These are phyloP conservation scores for Patiria pectinifera DNA, from an alignment of 53 echinoderm and acorn worm species.

Conservation along the genomic window DNA sequence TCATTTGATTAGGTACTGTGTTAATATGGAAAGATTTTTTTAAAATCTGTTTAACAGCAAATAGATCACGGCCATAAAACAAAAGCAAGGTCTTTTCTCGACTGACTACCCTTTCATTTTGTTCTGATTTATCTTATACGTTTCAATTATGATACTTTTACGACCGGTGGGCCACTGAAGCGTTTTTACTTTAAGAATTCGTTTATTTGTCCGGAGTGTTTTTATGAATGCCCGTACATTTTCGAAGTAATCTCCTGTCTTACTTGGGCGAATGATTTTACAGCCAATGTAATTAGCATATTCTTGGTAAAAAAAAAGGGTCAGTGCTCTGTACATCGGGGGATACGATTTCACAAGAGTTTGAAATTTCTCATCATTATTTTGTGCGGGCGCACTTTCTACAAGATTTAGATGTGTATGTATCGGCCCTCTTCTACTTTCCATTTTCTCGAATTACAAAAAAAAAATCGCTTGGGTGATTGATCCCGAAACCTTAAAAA, in stretches of 20 bases:
- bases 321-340: not conserved
- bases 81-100: not conserved
- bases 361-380: too few relatives aligned
- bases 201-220: not conserved
- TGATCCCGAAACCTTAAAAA: too few relatives aligned
- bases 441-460: too few relatives aligned
- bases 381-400: too few relatives aligned
- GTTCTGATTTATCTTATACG: not conserved
- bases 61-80: not conserved
- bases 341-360: too few relatives aligned
- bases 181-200: not conserved
- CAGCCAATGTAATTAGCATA: not conserved
- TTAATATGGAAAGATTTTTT: too few relatives aligned
- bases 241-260: not conserved
- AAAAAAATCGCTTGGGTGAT: too few relatives aligned
- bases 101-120: not conserved
- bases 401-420: too few relatives aligned
- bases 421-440: too few relatives aligned
- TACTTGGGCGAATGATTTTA: not conserved
- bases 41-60: too few relatives aligned
- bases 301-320: not conserved
- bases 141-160: not conserved
- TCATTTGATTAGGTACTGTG: too few relatives aligned
- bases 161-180: not conserved
- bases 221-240: conserved; percentile 33